Conservation (phyloP, 2,888 invertebrate species). For the Chirona hameri region DNA sequence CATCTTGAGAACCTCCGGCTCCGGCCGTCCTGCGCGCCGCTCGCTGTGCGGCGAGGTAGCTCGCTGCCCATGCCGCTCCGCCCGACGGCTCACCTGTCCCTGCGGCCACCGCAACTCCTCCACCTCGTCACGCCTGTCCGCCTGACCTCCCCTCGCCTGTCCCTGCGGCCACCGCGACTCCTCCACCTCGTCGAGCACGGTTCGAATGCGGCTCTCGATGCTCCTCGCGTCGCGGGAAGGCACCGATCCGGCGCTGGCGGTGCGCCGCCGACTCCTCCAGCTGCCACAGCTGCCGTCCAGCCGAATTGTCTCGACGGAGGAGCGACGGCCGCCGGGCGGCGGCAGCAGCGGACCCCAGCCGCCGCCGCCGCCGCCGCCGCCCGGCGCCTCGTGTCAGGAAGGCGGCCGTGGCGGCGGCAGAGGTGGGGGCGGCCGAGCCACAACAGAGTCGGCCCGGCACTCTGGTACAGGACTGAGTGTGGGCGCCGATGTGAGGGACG, state of each 20-base stretch:
- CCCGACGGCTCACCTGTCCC: not conserved
- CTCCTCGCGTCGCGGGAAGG: not conserved
- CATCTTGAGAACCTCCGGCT: not conserved
- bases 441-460: not conserved
- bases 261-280: not conserved
- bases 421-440: not conserved
- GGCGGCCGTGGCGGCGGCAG: not conserved
- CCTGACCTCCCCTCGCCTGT: not conserved
- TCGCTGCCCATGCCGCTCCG: not conserved
- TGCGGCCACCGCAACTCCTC: not conserved
- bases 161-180: not conserved
- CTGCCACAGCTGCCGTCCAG: not conserved
- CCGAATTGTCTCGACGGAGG: not conserved
- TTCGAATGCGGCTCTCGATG: conserved; percentile 6
- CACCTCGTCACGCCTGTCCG: not conserved
- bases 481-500: not conserved
- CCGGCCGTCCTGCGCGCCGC: not conserved
- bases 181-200: conserved; percentile 2
- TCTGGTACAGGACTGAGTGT: not conserved
- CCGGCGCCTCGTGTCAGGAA: not conserved
- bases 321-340: not conserved
- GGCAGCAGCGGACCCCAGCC: not conserved
- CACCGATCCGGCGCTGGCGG: conserved; percentile 1
- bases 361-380: conserved; percentile 5
- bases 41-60: too few relatives aligned